Base-by-base conservation (phyloP, 2,797 vertebrate genomes). In the Cossypha heuglini region DNA sequence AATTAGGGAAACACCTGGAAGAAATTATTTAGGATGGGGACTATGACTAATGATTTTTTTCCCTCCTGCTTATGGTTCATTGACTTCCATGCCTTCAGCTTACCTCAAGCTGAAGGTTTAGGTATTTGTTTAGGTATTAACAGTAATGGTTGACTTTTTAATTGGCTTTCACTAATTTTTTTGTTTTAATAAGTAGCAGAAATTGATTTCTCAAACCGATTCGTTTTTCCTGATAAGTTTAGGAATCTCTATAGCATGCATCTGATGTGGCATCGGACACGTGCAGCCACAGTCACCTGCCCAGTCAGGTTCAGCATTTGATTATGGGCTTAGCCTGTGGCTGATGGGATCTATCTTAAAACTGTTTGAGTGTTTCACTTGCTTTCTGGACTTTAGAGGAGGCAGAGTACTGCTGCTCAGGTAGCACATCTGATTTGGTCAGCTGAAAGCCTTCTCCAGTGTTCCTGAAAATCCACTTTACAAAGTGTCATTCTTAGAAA, bases 231-330 rank as follows among this genome's bases (percentile, higher is more conserved):
- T 59, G 25, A 52, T 57, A 35, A 1, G 0, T 5, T 79, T 76
- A 61, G 40, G 21, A 88, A 42, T n/a, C 33, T 45, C 46, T 24
- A 1, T 5, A 31, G 33, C 7, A 7, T 68, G 9, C 20, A 35
- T 13, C 22, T 73, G 43, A 28, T 3, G 4, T 75, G 9, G 28
- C 42, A 20, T 13, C 0, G 16, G 51, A 26, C 54, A 58, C 1
- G 6, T 25, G 40, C 22, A 79, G 22, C 13, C 43, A 48, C 0
- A 0, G 18, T 55, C 75, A 87, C 58, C 45, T 26, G 9, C 28
- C 7, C 25, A 19, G 16, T 59, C 8, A 43, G 19, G 45, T 49
- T 86, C 38, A 74, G 29, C 31, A 35, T 51, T 33, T 64, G n/a
- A 13, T 57, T 31, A 28, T 2, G 35, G 31, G 25, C 76, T 89